Evolutionary conservation across 2,888 invertebrate species (phyloP).

Genomic region (Apodemia hepburni): DNA sequence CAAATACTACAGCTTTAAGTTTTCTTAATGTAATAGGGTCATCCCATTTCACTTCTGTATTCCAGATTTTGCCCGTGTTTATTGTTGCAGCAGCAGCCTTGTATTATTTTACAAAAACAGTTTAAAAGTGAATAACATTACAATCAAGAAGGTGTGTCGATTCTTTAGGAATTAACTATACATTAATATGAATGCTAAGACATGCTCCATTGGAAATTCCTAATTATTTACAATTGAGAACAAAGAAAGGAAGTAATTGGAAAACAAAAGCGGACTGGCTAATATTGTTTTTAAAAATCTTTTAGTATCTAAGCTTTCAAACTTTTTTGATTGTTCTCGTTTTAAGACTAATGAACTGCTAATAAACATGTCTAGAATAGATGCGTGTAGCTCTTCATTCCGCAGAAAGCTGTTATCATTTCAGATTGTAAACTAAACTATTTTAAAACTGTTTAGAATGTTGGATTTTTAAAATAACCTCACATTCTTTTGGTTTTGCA

Average conservation of each 20-base stretch:
- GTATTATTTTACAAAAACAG: too few species aligned
- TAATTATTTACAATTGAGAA: not conserved
- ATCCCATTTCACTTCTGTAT: too few species aligned
- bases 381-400: not conserved
- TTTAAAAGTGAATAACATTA: too few species aligned
- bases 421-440: not conserved
- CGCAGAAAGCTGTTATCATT: conserved; percentile 5
- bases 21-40: too few species aligned
- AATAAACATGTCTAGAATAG: conserved; percentile 3
- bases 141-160: too few species aligned
- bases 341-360: conserved; percentile 5
- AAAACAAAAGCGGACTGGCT: not conserved
- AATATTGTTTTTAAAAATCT: not conserved
- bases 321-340: not conserved
- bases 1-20: too few species aligned
- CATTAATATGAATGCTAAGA: too few species aligned
- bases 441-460: not conserved
- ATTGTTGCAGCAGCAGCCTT: too few species aligned
- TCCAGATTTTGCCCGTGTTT: too few species aligned
- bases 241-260: not conserved
- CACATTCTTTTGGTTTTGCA: not conserved
- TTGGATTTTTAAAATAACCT: conserved; percentile 3
- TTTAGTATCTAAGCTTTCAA: not conserved
- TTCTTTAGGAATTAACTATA: too few species aligned
- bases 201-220: too few species aligned